These are phyloP conservation scores for Acestrorhynchus altus DNA, from an alignment of 2,797 vertebrate species.

Conservation along the genomic window DNA sequence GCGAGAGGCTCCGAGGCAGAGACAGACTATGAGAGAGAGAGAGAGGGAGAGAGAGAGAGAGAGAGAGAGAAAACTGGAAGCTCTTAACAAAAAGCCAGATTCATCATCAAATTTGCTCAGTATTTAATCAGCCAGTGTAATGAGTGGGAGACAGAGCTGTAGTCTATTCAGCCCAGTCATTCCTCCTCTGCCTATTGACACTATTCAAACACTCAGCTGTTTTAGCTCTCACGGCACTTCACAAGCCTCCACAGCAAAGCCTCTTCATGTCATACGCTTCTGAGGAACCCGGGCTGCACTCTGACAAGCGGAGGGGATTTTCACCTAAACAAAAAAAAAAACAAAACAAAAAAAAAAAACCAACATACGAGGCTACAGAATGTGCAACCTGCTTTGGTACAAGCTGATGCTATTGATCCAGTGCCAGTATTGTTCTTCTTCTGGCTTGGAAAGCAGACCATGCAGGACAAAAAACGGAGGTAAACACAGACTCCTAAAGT, in stretches of 20 bases:
- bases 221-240: constrained; percentile 51
- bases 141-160: constrained; percentile 45
- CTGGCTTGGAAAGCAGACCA: constrained; percentile 45
- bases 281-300: constrained; percentile 15
- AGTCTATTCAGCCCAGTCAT: constrained; percentile 53
- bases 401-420: constrained; percentile 41
- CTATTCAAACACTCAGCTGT: constrained; percentile 55
- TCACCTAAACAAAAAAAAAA: constrained; percentile 42
- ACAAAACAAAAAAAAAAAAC: too few species aligned
- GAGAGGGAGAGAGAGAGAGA: constrained; percentile 30
- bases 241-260: constrained; percentile 49
- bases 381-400: constrained; percentile 27
- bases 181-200: constrained; percentile 53
- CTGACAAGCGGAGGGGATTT: constrained; percentile 45
- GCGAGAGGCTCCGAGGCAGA: constrained; percentile 5
- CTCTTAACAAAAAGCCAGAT: constrained; percentile 52
- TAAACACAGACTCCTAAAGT: constrained; percentile 29
- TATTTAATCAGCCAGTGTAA: constrained; percentile 61
- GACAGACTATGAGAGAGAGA: constrained; percentile 29
- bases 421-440: constrained; percentile 51
- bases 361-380: constrained; percentile 27
- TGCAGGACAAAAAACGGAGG: constrained; percentile 31
- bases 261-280: constrained; percentile 48
- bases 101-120: constrained; percentile 50
- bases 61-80: constrained; percentile 37